Percentiles rank a stretch among this genome's conserved stretches.
These are phyloP conservation scores for Metallyticus violacea DNA, from an alignment of 2,888 invertebrate species.

Conservation along the genomic window DNA sequence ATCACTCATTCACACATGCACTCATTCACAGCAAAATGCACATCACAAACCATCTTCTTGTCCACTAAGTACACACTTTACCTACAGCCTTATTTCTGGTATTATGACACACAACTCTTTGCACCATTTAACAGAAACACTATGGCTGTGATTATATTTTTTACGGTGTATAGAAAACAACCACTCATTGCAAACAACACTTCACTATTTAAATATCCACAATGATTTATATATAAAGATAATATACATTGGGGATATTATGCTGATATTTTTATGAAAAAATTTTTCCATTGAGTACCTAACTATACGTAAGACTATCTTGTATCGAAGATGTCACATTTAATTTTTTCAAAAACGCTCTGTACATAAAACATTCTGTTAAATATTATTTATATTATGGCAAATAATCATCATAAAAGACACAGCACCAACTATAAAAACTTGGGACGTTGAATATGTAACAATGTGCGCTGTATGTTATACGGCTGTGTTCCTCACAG, in stretches of 20 bases:
- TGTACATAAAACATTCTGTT: slow-evolving; percentile 16
- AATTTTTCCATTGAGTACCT: slow-evolving; percentile 3
- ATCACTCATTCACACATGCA: slow-evolving; percentile 1
- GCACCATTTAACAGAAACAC: not conserved
- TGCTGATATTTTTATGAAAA: slow-evolving; percentile 11
- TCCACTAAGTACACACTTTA: slow-evolving; percentile 8
- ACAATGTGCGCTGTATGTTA: slow-evolving; percentile 20
- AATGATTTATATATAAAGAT: slow-evolving; percentile 17
- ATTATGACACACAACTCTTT: not conserved
- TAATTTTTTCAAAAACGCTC: slow-evolving; percentile 11
- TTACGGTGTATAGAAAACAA: not conserved
- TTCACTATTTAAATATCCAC: slow-evolving; percentile 15
- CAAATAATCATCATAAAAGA: slow-evolving; percentile 25
- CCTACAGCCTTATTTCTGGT: slow-evolving; percentile 3
- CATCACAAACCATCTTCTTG: not conserved
- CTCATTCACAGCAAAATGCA: not conserved
- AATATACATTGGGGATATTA: not conserved
- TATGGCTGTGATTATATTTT: not conserved
- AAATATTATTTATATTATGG: slow-evolving; percentile 21
- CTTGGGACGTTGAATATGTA: slow-evolving; percentile 24
- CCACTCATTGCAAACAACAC: not conserved
- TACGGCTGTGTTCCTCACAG: not conserved
- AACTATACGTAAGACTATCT: not conserved
- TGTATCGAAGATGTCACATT: slow-evolving; percentile 12
- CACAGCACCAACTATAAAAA: slow-evolving; percentile 28